A percentile compares a stretch with the other conserved stretches of the same genome.
phyloP scores from a whole-genome alignment of 1,140 invertebrate species.

The Metopolophium dirhodum region DNA sequence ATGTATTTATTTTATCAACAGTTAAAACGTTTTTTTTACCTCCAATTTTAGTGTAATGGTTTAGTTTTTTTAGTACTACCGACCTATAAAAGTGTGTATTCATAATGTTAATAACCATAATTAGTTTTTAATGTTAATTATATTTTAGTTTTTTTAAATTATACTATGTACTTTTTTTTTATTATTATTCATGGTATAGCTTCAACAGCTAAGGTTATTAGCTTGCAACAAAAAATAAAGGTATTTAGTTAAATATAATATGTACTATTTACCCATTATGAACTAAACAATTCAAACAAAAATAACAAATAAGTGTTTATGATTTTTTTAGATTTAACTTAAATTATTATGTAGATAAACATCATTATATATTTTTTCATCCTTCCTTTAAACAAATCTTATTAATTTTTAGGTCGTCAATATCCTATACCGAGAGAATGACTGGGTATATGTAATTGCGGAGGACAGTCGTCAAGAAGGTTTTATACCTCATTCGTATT shows the following conservation, averaged over 20 bases:
- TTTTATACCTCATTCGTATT: constrained; percentile 93
- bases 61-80: too few relatives aligned
- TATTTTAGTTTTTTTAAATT: background rate
- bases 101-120: background rate
- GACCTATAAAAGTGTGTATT: background rate
- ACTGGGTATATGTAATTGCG: constrained; percentile 95
- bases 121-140: background rate
- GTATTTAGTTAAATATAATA: background rate
- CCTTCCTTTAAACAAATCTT: background rate
- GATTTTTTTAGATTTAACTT: background rate
- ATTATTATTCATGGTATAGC: too few relatives aligned
- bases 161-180: background rate
- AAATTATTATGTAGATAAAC: background rate
- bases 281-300: background rate
- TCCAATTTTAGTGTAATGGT: too few relatives aligned
- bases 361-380: background rate
- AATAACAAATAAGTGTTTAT: background rate
- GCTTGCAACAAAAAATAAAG: too few relatives aligned
- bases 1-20: background rate
- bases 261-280: background rate
- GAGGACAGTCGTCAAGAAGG: constrained; percentile 87
- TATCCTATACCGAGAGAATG: constrained; percentile 91
- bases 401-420: constrained; percentile 76
- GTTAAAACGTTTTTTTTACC: background rate
- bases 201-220: too few relatives aligned